phyloP scores from a whole-genome alignment of 1,140 invertebrate genomes.

The Nomia melanderi region DNA sequence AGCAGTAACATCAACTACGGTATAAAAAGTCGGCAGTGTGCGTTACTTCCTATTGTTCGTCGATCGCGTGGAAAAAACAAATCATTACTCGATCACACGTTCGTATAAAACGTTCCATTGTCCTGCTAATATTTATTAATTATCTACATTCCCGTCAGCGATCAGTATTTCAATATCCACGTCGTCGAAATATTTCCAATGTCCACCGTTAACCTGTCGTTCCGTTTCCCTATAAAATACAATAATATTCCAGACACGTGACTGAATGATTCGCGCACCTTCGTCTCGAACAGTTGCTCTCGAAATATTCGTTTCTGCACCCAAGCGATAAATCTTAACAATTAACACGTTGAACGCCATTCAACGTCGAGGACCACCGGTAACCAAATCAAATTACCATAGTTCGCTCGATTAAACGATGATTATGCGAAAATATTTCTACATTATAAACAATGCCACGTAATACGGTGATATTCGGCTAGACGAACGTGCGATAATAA shows the following conservation, averaged over 20 bases:
- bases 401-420: too few relatives aligned
- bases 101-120: constrained; percentile 24
- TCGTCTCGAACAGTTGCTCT: background rate
- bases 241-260: constrained; percentile 9
- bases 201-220: constrained; percentile 16
- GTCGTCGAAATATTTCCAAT: background rate
- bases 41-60: constrained; percentile 16
- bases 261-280: background rate
- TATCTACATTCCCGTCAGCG: background rate
- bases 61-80: background rate
- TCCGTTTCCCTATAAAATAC: constrained; percentile 16
- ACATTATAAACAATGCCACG: too few relatives aligned
- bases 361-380: too few relatives aligned
- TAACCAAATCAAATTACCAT: too few relatives aligned
- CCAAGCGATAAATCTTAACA: background rate
- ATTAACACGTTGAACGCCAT: too few relatives aligned
- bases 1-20: background rate
- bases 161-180: constrained; percentile 8
- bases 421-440: too few relatives aligned
- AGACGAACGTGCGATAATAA: too few relatives aligned
- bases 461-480: too few relatives aligned
- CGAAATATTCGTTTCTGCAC: background rate
- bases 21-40: constrained; percentile 43
- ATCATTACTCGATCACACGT: constrained; percentile 6
- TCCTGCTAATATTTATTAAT: constrained; percentile 14